Base-by-base conservation (phyloP, 2,888 invertebrate genomes). In the Petrophora chlorosata region DNA sequence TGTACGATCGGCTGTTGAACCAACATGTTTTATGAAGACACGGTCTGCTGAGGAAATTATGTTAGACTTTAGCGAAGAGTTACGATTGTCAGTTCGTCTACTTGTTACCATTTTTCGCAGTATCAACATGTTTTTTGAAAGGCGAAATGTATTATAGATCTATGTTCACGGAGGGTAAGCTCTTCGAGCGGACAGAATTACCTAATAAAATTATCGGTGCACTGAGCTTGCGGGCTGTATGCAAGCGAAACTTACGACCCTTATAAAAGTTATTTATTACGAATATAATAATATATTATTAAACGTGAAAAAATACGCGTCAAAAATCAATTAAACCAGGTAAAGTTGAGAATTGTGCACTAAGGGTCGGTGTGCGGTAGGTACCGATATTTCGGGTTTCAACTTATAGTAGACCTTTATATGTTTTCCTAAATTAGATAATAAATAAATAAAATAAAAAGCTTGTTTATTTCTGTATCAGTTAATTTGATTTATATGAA, bases 11-110 rank as follows among this genome's bases (percentile, higher is more conserved):
- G 25, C 8, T 30, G 33, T 44, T 60, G 30, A 17, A 35, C 13
- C 9, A 39, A 34, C 29, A 50, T 34, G 39, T 50, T 73, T 74
- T 74, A 74, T 71, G 65, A 70, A 65, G 72, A 70, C 65, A 75
- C 74, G 74, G 73, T 75, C 74, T 74, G 68, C 65, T 74, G 67
- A 66, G 66, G 66, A 65, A 67, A 65, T 69, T 69, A 70, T 74
- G 69, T 72, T 70, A 69, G 64, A 70, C 64, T 65, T 63, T 29
- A 43, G 38, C 49, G n/a, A 44, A 59, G 64, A 70, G 67, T 55
- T 57, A 53, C 53, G 59, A 53, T 53, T 54, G 56, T 57, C 59
- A 57, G 59, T 51, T 53, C 53, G 36, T 48, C 50, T 54, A 53
- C 41, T 45, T 55, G 59, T 59, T 59, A 55, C 53, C 51, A 61